Evolutionary conservation across 2,797 vertebrate species (phyloP).

Genomic region (Catharus ustulatus): DNA sequence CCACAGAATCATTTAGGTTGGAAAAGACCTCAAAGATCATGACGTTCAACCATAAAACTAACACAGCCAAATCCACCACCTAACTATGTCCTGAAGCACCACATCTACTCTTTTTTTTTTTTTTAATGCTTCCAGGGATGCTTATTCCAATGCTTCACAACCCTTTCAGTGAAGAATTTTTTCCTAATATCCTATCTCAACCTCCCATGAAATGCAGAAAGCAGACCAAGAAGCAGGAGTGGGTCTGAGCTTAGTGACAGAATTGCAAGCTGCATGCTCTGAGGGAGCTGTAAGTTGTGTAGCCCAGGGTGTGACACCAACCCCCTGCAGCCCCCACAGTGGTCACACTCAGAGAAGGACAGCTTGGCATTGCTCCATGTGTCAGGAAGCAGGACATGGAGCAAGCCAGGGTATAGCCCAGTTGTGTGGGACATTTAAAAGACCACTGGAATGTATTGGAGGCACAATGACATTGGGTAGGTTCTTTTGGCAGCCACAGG

Average conservation of each 20-base stretch:
- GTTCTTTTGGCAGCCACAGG: not conserved
- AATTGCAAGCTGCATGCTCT: not conserved
- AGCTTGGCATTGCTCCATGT: fast-evolving
- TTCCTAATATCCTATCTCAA: not conserved
- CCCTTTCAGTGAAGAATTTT: not conserved
- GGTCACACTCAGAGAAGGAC: not conserved
- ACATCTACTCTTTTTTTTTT: not conserved
- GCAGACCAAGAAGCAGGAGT: not conserved
- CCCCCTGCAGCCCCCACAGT: not conserved
- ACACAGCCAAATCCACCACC: fast-evolving
- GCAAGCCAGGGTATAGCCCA: not conserved
- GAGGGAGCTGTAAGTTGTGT: not conserved
- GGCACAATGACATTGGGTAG: not conserved
- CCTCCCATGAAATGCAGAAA: not conserved
- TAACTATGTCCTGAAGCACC: not conserved
- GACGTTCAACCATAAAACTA: not conserved
- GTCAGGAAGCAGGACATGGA: not conserved
- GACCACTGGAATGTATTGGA: not conserved
- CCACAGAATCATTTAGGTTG: not conserved
- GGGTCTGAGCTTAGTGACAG: not conserved
- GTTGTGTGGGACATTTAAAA: not conserved
- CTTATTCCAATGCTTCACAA: not conserved
- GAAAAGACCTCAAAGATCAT: not conserved
- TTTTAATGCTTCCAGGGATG: no score
- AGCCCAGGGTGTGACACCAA: fast-evolving